Conservation (phyloP, 2,113 vertebrate species). For the Lampris incognitus region DNA sequence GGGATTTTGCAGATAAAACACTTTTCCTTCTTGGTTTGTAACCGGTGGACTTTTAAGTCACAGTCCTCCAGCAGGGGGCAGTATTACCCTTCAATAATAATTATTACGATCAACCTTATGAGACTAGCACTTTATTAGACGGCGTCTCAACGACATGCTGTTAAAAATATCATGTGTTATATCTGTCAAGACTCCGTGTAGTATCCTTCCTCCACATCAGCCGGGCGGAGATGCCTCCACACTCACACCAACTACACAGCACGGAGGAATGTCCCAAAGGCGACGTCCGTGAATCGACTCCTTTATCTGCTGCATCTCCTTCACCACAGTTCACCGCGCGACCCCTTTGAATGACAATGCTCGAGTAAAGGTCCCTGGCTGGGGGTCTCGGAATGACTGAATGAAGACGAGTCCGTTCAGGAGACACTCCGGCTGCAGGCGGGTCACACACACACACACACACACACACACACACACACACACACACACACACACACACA, state of each 20-base stretch:
- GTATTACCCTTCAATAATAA: too few relatives aligned
- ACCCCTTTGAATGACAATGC: constrained; percentile 69
- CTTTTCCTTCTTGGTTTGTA: too few relatives aligned
- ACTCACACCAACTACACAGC: neutral
- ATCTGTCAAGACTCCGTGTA: too few relatives aligned
- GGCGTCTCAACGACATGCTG: too few relatives aligned
- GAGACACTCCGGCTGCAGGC: constrained; percentile 58
- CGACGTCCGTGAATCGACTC: constrained; percentile 49
- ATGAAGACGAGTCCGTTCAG: constrained; percentile 64
- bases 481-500: too few relatives aligned
- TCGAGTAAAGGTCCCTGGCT: constrained; percentile 37
- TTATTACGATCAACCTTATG: too few relatives aligned
- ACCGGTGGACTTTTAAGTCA: too few relatives aligned
- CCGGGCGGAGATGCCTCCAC: neutral
- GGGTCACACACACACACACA: neutral
- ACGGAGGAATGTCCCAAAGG: constrained; percentile 66
- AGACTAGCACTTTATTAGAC: too few relatives aligned
- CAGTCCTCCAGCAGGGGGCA: too few relatives aligned
- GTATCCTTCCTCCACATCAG: neutral
- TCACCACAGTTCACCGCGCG: constrained; percentile 64
- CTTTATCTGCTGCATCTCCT: constrained; percentile 71
- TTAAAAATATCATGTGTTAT: too few relatives aligned
- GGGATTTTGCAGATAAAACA: too few relatives aligned
- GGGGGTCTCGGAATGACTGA: constrained; percentile 52
- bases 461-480: too few relatives aligned